A percentile compares a stretch with the other conserved stretches of the same genome.
phyloP scores from a whole-genome alignment of 35 echinoderm and acorn worm genomes.

The Heliocidaris tuberculata region DNA sequence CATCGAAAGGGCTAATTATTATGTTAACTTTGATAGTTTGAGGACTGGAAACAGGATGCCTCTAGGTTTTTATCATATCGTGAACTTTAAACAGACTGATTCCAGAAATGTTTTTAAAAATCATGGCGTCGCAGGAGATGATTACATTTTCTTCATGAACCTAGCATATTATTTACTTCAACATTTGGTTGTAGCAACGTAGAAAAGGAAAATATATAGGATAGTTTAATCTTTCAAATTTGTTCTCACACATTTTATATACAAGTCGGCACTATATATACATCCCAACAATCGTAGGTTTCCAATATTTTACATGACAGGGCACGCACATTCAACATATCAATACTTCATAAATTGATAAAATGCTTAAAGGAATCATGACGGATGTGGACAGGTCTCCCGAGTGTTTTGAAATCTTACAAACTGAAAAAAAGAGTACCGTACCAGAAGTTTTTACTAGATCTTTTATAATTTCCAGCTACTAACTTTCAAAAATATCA shows the following conservation, averaged over 20 bases:
- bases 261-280: not conserved
- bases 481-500: too few species aligned
- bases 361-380: not conserved
- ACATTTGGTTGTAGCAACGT: too few species aligned
- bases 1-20: too few species aligned
- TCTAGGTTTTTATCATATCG: not conserved
- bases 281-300: not conserved
- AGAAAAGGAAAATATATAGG: not conserved
- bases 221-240: not conserved
- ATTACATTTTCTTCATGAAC: not conserved
- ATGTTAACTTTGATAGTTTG: too few species aligned
- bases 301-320: not conserved
- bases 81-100: slow-evolving; percentile 10
- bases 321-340: not conserved
- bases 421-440: too few species aligned
- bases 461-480: too few species aligned
- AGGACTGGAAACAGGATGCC: too few species aligned
- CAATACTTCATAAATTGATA: not conserved
- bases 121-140: not conserved
- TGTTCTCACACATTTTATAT: not conserved
- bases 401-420: too few species aligned
- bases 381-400: not conserved
- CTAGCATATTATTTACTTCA: not conserved
- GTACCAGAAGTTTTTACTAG: too few species aligned
- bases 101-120: not conserved